phyloP scores from a whole-genome alignment of 2,888 invertebrate genomes.

The Drosophila austrosaltans region DNA sequence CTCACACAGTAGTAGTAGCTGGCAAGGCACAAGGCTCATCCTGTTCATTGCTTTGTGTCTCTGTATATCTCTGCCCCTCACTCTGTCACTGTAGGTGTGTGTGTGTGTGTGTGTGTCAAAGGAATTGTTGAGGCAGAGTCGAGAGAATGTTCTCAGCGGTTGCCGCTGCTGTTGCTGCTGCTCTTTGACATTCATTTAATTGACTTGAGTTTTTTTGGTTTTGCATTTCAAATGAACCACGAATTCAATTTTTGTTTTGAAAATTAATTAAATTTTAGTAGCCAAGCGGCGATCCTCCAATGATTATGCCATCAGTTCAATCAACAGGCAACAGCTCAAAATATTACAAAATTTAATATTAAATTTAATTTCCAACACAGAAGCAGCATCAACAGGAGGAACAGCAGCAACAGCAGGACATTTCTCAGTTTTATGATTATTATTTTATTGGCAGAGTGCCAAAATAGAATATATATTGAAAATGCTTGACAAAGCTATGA shows the following conservation, averaged over 20 bases:
- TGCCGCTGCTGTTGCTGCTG: slow-evolving; percentile 25
- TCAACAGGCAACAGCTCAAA: slow-evolving; percentile 18
- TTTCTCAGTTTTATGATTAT: slow-evolving; percentile 67
- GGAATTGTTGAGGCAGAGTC: slow-evolving; percentile 69
- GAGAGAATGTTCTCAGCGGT: slow-evolving; percentile 18
- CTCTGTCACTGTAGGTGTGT: slow-evolving; percentile 25
- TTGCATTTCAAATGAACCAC: slow-evolving; percentile 75
- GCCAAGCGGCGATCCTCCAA: neutral
- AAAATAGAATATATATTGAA: slow-evolving; percentile 32
- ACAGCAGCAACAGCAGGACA: slow-evolving; percentile 36
- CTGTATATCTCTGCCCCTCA: slow-evolving; percentile 26
- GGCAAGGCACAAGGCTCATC: slow-evolving; percentile 11
- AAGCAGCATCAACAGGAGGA: slow-evolving; percentile 27
- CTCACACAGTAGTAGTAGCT: slow-evolving; percentile 2
- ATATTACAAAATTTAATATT: slow-evolving; percentile 10
- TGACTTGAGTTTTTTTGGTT: slow-evolving; percentile 60
- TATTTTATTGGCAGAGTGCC: slow-evolving; percentile 73
- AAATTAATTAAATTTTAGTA: slow-evolving; percentile 51
- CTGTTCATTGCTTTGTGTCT: slow-evolving; percentile 4
- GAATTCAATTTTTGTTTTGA: slow-evolving; percentile 54
- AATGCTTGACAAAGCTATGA: too few species aligned
- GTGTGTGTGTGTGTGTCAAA: slow-evolving; percentile 54
- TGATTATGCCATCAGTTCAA: neutral
- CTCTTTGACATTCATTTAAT: slow-evolving; percentile 78
- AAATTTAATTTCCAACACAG: neutral